phyloP scores from a whole-genome alignment of 1,140 invertebrate genomes.

The Nixonia krombeini region DNA sequence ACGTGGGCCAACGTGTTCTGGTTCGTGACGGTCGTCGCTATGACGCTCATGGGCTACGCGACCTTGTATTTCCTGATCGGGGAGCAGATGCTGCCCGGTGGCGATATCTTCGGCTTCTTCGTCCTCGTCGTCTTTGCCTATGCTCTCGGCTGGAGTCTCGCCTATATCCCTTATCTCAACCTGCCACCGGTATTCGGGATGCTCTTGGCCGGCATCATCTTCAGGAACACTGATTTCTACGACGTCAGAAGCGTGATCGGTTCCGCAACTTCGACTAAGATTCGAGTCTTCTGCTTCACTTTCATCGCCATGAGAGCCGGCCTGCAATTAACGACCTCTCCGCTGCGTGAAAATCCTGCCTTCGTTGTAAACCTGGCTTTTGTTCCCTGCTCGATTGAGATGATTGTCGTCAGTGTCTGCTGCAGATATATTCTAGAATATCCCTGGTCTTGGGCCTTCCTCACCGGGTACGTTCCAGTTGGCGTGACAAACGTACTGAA shows the following conservation, averaged over 20 bases:
- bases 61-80: conserved; percentile 56
- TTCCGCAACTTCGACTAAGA: conserved; percentile 41
- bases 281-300: conserved; percentile 60
- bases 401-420: conserved; percentile 42
- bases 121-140: conserved; percentile 51
- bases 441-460: conserved; percentile 62
- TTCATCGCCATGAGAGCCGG: conserved; percentile 64
- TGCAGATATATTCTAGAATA: conserved; percentile 52
- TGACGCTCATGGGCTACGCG: conserved; percentile 42
- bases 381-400: conserved; percentile 60
- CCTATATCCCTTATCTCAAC: conserved; percentile 56
- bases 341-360: conserved; percentile 46
- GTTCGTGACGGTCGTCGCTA: conserved; percentile 18
- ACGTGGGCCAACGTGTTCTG: conserved; percentile 56
- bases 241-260: conserved; percentile 58
- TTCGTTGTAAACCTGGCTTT: conserved; percentile 56
- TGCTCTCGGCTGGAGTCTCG: conserved; percentile 55
- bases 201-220: conserved; percentile 63
- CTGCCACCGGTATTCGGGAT: conserved; percentile 67
- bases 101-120: conserved; percentile 54
- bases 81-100: conserved; percentile 52
- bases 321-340: conserved; percentile 58
- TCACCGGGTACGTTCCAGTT: conserved; percentile 66
- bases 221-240: conserved; percentile 57
- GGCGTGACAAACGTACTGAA: too few relatives aligned